These are phyloP conservation scores for Pandemis corylana DNA, from an alignment of 2,888 invertebrate species.

Conservation along the genomic window DNA sequence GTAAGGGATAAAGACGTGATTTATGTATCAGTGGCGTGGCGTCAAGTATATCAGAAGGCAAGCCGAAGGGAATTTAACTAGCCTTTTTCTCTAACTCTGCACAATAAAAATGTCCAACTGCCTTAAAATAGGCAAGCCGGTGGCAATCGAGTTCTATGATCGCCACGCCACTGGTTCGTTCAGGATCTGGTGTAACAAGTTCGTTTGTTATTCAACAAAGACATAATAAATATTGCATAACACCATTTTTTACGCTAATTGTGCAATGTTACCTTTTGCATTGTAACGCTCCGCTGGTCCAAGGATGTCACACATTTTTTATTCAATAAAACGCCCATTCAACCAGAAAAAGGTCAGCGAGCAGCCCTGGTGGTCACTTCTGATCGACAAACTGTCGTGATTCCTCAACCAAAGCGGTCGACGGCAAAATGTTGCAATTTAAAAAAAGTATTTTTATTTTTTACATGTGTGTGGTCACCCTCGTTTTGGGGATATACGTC, in stretches of 20 bases:
- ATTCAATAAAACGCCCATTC: conserved; percentile 54
- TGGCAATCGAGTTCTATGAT: too few relatives aligned
- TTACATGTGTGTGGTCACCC: conserved; percentile 52
- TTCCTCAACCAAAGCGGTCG: conserved; percentile 48
- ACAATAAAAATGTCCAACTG: too few relatives aligned
- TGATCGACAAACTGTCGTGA: conserved; percentile 49
- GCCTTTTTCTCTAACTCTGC: too few relatives aligned
- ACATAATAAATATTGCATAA: conserved; percentile 20
- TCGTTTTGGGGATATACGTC: conserved; percentile 60
- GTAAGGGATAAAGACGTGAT: too few relatives aligned
- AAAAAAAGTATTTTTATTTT: conserved; percentile 51
- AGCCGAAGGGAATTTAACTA: too few relatives aligned
- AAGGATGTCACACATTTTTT: conserved; percentile 78
- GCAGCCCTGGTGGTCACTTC: conserved; percentile 50
- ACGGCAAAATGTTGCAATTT: conserved; percentile 46
- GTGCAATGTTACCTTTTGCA: conserved; percentile 46
- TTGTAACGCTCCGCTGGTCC: conserved; percentile 61
- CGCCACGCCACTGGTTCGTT: too few relatives aligned
- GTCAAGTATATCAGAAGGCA: too few relatives aligned
- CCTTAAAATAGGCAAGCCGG: too few relatives aligned
- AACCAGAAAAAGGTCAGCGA: conserved; percentile 63
- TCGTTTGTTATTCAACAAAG: background rate
- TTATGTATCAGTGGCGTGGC: too few relatives aligned
- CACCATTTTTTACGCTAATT: conserved; percentile 24
- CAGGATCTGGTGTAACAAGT: too few relatives aligned